phyloP scores from a whole-genome alignment of 2,888 invertebrate genomes.

The Pristionchus exspectatus region DNA sequence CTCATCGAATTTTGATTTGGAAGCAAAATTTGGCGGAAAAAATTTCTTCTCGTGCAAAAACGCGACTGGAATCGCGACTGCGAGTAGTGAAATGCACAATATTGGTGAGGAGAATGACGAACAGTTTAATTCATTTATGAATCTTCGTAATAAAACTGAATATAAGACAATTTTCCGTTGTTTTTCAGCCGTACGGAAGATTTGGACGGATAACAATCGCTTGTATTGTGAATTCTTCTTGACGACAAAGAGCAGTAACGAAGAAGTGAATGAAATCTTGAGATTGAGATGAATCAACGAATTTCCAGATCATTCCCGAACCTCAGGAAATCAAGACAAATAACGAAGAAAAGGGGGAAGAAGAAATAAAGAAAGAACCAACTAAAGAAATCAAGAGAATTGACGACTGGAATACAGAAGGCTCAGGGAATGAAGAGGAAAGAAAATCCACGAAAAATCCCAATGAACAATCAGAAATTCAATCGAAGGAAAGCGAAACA shows the following conservation, averaged over 20 bases:
- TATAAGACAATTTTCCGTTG: not conserved
- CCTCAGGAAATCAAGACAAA: no score
- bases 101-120: not conserved
- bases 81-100: not conserved
- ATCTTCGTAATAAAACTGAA: no score
- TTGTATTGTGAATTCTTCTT: conserved; percentile 7
- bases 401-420: no score
- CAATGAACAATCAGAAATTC: not conserved
- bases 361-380: no score
- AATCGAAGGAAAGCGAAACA: not conserved
- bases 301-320: not conserved
- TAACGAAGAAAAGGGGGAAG: no score
- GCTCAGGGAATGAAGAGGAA: no score
- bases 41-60: not conserved
- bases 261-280: not conserved
- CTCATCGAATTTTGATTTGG: not conserved
- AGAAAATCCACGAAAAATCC: no score
- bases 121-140: not conserved
- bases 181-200: not conserved
- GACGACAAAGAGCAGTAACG: not conserved
- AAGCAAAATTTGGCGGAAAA: not conserved
- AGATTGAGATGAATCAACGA: not conserved
- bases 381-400: no score
- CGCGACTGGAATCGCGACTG: not conserved
- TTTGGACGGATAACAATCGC: not conserved